Percentiles rank a stretch among this genome's conserved stretches.
Evolutionary conservation across 2,888 invertebrate species (phyloP).

Genomic region (Archips xylosteana): DNA sequence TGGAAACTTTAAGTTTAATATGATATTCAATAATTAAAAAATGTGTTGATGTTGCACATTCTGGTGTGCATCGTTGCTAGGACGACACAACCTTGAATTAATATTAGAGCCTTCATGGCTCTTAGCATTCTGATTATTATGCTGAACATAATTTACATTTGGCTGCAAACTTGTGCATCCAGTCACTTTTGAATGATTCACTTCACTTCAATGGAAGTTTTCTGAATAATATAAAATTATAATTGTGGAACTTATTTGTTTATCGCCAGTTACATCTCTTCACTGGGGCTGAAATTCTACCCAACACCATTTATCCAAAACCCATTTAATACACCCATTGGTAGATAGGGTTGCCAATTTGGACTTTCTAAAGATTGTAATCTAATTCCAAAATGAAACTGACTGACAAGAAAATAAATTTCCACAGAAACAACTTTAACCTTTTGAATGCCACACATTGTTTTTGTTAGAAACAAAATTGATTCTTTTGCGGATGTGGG

Average conservation of each 20-base stretch:
- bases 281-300: background rate
- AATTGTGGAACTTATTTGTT: background rate
- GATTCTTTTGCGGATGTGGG: too few relatives aligned
- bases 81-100: constrained; percentile 28
- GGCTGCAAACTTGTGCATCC: constrained; percentile 4
- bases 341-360: background rate
- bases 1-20: background rate
- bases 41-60: background rate
- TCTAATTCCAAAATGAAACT: background rate
- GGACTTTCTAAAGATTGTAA: background rate
- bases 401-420: background rate
- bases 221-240: background rate
- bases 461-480: too few relatives aligned
- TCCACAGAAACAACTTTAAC: background rate
- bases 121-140: constrained; percentile 28
- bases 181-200: background rate
- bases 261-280: background rate
- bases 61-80: background rate
- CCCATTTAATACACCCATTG: too few relatives aligned
- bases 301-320: background rate
- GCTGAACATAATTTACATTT: constrained; percentile 25
- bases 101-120: constrained; percentile 30
- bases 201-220: background rate
- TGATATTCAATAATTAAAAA: constrained; percentile 12
- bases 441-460: too few relatives aligned